These are phyloP conservation scores for Siderastrea siderea DNA, from an alignment of 92 coral and sea anemone genomes.

Conservation along the genomic window DNA sequence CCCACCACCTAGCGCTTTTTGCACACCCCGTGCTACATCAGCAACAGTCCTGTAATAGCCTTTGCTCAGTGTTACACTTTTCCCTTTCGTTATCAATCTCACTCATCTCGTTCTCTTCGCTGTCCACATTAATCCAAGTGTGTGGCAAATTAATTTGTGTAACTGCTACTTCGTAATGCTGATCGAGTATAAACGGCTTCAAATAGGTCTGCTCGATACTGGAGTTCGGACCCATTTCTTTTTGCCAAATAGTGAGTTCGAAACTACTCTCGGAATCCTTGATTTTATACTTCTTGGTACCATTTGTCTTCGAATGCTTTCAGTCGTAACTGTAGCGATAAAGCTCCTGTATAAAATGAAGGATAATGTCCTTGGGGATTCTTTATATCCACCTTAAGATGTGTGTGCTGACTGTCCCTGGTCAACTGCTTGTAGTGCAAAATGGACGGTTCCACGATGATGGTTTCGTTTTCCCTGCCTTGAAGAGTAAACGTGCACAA, in stretches of 20 bases:
- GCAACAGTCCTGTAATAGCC: slow-evolving; percentile 16
- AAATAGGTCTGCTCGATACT: slow-evolving; percentile 3
- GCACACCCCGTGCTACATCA: slow-evolving; percentile 1
- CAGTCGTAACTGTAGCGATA: slow-evolving; percentile 3
- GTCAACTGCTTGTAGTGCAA: slow-evolving; percentile 10
- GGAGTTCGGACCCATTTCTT: slow-evolving; percentile 12
- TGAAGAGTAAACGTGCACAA: slow-evolving; percentile 5
- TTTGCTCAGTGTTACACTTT: neutral
- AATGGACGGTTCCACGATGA: slow-evolving; percentile 6
- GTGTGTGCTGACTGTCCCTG: slow-evolving; percentile 13
- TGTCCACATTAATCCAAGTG: slow-evolving; percentile 18
- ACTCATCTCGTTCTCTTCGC: neutral
- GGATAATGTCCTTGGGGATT: slow-evolving; percentile 1
- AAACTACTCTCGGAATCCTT: slow-evolving; percentile 9
- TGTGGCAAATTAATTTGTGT: neutral
- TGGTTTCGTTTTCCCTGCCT: neutral
- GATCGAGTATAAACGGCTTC: slow-evolving; percentile 2
- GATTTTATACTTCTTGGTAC: slow-evolving; percentile 5
- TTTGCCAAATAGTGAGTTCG: slow-evolving; percentile 18
- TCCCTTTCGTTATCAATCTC: slow-evolving; percentile 8
- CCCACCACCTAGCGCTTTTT: neutral
- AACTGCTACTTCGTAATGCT: slow-evolving; percentile 12
- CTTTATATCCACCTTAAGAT: slow-evolving; percentile 13
- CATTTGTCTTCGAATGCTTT: slow-evolving; percentile 17
- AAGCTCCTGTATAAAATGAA: slow-evolving; percentile 7